These are phyloP conservation scores for Semotilus atromaculatus DNA, from an alignment of 2,797 vertebrate species.

Conservation along the genomic window DNA sequence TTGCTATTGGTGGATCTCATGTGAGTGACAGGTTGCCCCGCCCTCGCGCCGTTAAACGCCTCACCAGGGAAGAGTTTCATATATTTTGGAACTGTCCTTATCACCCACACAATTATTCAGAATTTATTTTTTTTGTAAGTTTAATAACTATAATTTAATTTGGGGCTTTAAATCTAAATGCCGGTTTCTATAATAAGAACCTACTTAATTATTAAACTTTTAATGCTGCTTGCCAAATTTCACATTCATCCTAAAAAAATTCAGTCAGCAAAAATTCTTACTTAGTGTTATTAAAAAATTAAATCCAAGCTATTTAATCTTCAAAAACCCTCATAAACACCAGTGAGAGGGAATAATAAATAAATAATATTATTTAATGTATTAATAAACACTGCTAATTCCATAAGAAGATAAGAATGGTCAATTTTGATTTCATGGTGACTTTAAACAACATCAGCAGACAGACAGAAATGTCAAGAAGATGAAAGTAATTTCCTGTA, in stretches of 20 bases:
- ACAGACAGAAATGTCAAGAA: not conserved
- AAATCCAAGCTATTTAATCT: too few species aligned
- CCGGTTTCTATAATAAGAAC: not conserved
- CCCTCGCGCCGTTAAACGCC: not conserved
- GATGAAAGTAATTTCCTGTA: constrained; percentile 24
- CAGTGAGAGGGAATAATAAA: not conserved
- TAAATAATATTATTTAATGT: not conserved
- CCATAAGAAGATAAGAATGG: not conserved
- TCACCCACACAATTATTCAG: not conserved
- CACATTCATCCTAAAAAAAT: not conserved
- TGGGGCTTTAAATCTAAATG: not conserved
- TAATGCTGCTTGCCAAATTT: not conserved
- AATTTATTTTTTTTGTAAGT: not conserved
- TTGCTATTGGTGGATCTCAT: too few species aligned
- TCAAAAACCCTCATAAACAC: not conserved
- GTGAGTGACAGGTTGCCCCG: not conserved
- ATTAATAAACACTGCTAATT: not conserved
- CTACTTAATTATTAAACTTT: not conserved
- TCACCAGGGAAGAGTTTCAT: not conserved
- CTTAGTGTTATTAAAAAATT: not conserved
- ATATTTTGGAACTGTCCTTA: not conserved
- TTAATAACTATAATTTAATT: not conserved
- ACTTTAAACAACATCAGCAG: not conserved
- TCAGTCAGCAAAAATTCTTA: not conserved
- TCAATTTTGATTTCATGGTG: not conserved